Evolutionary conservation across 1,140 invertebrate species (phyloP).

Genomic region (Penaeus chinensis): DNA sequence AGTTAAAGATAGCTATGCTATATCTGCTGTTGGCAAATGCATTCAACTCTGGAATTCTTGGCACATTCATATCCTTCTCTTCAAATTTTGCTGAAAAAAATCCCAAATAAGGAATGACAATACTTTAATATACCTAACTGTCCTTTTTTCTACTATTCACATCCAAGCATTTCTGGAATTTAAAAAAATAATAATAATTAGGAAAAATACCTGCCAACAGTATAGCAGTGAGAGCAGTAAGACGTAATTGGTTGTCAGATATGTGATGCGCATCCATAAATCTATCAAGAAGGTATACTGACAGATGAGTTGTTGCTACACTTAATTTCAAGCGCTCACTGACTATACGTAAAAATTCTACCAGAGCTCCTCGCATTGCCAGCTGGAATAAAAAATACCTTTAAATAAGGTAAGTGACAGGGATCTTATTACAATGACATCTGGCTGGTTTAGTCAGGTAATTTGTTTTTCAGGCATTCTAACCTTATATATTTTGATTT

Average conservation of each 20-base stretch:
- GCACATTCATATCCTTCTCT: conserved; percentile 54
- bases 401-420: not conserved
- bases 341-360: conserved; percentile 53
- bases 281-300: conserved; percentile 52
- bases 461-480: too few relatives aligned
- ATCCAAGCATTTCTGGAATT: not conserved
- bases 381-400: conserved; percentile 45
- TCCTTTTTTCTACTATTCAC: not conserved
- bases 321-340: conserved; percentile 52
- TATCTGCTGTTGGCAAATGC: conserved; percentile 39
- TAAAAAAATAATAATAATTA: not conserved
- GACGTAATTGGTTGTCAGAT: conserved; percentile 29
- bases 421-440: too few relatives aligned
- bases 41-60: conserved; percentile 57
- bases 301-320: conserved; percentile 53
- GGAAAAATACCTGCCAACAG: conserved; percentile 51
- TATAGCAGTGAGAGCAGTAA: conserved; percentile 50
- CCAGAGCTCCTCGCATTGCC: conserved; percentile 23
- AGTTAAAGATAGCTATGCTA: conserved; percentile 35
- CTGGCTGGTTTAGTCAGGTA: too few relatives aligned
- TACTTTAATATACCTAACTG: not conserved
- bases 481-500: too few relatives aligned
- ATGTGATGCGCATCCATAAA: conserved; percentile 61
- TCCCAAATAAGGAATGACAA: not conserved
- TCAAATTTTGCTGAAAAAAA: conserved; percentile 61